These are phyloP conservation scores for Gambusia holbrooki DNA, from an alignment of 2,113 vertebrate species.

Conservation along the genomic window DNA sequence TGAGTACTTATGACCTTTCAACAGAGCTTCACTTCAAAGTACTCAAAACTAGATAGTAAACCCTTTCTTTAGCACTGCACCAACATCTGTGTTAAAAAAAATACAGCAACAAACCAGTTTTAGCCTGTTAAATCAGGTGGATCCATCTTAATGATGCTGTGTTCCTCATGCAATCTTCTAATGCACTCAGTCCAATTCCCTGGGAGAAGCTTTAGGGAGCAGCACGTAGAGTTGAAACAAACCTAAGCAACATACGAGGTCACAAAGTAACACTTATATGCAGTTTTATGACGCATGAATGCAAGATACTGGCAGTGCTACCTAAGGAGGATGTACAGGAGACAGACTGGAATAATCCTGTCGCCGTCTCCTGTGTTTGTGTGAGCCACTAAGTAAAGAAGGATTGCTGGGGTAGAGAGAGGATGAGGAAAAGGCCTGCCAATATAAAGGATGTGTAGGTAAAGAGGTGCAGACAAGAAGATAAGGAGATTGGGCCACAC, in stretches of 20 bases:
- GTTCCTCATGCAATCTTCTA: conserved; percentile 62
- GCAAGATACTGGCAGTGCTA: conserved; percentile 59
- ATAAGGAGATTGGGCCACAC: conserved; percentile 64
- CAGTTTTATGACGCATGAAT: conserved; percentile 40
- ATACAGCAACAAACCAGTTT: neutral
- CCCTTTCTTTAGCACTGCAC: neutral
- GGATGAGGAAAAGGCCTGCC: conserved; percentile 45
- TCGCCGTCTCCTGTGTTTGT: conserved; percentile 23
- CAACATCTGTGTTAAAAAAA: neutral
- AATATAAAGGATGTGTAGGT: conserved; percentile 37
- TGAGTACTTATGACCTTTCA: neutral
- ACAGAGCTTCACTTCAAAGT: too few relatives aligned
- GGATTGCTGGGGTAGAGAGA: conserved; percentile 25
- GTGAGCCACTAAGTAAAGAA: conserved; percentile 25
- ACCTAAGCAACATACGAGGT: conserved; percentile 47
- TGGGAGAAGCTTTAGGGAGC: conserved; percentile 54
- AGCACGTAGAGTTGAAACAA: conserved; percentile 52
- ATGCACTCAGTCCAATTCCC: conserved; percentile 61
- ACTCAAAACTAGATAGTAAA: neutral
- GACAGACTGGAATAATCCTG: conserved; percentile 61
- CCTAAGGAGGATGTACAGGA: conserved; percentile 67
- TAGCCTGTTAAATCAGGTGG: conserved; percentile 22
- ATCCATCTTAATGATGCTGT: conserved; percentile 27
- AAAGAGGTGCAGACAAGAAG: conserved; percentile 48
- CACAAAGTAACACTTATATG: conserved; percentile 38